Conservation (phyloP, 2,888 invertebrate species). For the Cerastoderma edule region DNA sequence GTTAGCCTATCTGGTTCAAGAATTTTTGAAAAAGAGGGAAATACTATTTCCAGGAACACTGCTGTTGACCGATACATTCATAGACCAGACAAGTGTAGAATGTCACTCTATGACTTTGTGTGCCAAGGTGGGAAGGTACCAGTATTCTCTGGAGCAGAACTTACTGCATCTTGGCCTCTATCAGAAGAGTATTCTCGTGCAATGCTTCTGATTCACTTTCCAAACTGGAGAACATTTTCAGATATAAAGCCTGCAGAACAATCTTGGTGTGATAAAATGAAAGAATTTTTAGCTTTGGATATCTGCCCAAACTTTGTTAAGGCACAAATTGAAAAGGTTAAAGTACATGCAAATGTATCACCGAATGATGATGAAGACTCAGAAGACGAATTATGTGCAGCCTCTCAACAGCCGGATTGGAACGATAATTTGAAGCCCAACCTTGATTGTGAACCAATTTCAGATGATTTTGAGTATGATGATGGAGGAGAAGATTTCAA, state of each 20-base stretch:
- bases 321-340: conserved; percentile 48
- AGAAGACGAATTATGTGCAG: too few relatives aligned
- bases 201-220: conserved; percentile 55
- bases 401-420: too few relatives aligned
- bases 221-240: conserved; percentile 54
- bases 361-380: not conserved
- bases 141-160: conserved; percentile 23
- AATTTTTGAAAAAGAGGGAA: conserved; percentile 39
- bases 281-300: conserved; percentile 36
- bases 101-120: conserved; percentile 28
- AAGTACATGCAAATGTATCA: not conserved
- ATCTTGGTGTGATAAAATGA: conserved; percentile 50
- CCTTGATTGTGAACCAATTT: too few relatives aligned
- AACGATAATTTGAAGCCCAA: too few relatives aligned
- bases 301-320: conserved; percentile 53
- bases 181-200: conserved; percentile 49
- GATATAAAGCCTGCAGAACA: conserved; percentile 49
- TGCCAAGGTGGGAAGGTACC: conserved; percentile 29
- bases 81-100: not conserved
- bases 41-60: conserved; percentile 9
- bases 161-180: conserved; percentile 49
- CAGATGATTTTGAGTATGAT: too few relatives aligned
- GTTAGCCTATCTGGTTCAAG: conserved; percentile 54
- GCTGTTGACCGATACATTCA: conserved; percentile 35
- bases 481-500: too few relatives aligned